Conservation (phyloP, 2,888 invertebrate genomes). For the Cephus runcator region DNA sequence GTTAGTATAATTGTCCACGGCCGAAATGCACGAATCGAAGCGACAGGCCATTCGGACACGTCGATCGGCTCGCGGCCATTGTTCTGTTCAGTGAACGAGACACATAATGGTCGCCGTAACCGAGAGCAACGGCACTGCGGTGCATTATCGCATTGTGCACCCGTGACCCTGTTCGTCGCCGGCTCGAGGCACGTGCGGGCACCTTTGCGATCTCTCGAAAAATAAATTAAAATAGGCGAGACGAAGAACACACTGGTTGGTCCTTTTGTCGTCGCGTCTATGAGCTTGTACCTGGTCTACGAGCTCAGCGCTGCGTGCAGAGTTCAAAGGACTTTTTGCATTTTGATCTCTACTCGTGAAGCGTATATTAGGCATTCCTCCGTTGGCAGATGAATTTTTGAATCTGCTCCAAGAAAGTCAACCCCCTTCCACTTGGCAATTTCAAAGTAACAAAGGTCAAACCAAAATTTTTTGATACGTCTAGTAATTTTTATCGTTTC, state of each 20-base stretch:
- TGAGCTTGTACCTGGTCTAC: neutral
- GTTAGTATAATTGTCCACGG: neutral
- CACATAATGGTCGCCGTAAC: constrained; percentile 19
- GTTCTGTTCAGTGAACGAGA: constrained; percentile 36
- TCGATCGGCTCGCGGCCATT: constrained; percentile 41
- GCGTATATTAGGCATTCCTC: neutral
- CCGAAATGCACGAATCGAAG: neutral
- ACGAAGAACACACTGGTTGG: neutral
- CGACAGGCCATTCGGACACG: constrained; percentile 32
- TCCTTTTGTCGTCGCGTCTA: no score
- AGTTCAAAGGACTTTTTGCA: neutral
- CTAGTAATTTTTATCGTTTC: neutral
- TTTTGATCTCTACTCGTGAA: neutral
- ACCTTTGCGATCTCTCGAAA: neutral
- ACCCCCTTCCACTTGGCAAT: neutral
- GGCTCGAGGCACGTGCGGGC: neutral
- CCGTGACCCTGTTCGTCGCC: neutral
- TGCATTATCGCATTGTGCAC: constrained; percentile 20
- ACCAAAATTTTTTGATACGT: neutral
- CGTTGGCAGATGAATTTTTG: neutral
- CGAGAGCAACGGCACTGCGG: constrained; percentile 30
- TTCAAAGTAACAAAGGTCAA: neutral
- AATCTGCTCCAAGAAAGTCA: neutral
- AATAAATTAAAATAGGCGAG: neutral
- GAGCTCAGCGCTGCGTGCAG: neutral